These are phyloP conservation scores for Leptopilina drosophilae DNA, from an alignment of 2,888 invertebrate species.

Conservation along the genomic window DNA sequence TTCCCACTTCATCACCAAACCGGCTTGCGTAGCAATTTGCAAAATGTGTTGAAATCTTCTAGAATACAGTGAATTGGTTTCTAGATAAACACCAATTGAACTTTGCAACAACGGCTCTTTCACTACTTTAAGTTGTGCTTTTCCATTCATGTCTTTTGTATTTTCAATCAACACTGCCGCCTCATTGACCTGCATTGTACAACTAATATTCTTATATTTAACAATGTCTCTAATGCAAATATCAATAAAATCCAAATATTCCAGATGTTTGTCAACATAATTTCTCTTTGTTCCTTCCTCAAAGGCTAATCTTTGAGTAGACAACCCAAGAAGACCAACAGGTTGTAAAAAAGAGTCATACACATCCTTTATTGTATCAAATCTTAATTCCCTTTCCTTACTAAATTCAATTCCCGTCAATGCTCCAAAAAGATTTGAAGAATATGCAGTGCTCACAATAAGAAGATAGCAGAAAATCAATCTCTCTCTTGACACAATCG, in stretches of 20 bases:
- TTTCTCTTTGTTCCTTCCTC: background rate
- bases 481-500: background rate
- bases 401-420: background rate
- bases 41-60: background rate
- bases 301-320: background rate
- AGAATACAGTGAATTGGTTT: background rate
- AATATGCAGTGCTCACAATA: background rate
- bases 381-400: background rate
- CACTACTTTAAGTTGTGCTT: background rate
- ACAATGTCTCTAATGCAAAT: background rate
- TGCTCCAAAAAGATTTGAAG: background rate
- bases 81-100: background rate
- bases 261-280: background rate
- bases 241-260: background rate
- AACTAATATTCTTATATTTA: background rate
- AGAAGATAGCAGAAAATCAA: background rate
- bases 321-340: background rate
- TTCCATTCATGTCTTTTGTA: background rate
- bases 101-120: background rate
- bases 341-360: background rate
- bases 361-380: background rate
- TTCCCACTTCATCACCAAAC: background rate
- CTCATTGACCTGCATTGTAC: background rate
- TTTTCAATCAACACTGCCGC: background rate
- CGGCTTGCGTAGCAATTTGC: background rate